Base-by-base conservation (phyloP, 2,888 invertebrate genomes). In the Phortica okadai region DNA sequence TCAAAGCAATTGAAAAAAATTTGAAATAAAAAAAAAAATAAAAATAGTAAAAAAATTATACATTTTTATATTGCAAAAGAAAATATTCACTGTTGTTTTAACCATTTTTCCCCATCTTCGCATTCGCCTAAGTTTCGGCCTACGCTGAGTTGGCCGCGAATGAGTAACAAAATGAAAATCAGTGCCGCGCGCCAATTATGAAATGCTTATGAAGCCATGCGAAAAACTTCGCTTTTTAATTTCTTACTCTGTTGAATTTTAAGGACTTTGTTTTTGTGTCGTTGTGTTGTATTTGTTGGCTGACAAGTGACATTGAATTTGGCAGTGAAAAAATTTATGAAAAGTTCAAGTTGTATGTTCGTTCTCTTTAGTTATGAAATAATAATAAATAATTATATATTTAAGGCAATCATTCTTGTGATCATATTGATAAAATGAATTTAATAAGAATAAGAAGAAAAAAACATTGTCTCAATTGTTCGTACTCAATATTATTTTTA, bases 91-190 rank as follows among this genome's bases (percentile, higher is more conserved):
- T 33, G 33, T 50, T 50, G 10, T 14, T 50, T 50, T 50, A 33
- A 33, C 33, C 50, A 11, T 50, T 50, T 14, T 50, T 6, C 14
- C 50, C 14, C 50, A 11, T 2, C 0, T 50, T 50, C 50, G 14
- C 62, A 62, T 25, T 62, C 21, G 8, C 16, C 8, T n/a, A 16
- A 2, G 62, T 50, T 50, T 50, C 14, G 8, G 14, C 50, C 50
- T 50, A 50, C 50, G 50, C 50, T 8, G 2, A 50, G 14, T 11
- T 8, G 16, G 8, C 8, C 78, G 73, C 81, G 66, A 50, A 80
- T 62, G 66, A 74, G 67, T 73, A 66, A 54, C 25, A 58, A 59
- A n/a, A 66, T 44, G 72, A 73, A 72, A 76, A 14, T 50, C 50
- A 50, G 50, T 14, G 50, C 50, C 14, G 3, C 0, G 50, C 50